phyloP scores from a whole-genome alignment of 2,113 vertebrate genomes.

The Perca schrenkii region DNA sequence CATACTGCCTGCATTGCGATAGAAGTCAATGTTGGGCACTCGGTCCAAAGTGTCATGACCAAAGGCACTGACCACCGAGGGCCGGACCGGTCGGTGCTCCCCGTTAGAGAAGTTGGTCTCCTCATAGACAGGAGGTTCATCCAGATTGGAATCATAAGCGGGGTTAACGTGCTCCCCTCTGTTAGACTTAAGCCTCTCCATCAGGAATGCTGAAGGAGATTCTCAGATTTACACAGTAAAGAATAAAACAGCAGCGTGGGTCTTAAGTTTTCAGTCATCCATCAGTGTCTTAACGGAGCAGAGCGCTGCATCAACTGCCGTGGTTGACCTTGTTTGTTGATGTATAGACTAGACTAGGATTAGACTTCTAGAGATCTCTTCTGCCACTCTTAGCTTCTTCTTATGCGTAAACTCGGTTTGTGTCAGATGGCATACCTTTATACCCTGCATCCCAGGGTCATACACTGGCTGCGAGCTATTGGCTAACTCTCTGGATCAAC shows the following conservation, averaged over 20 bases:
- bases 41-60: constrained; percentile 96
- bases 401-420: constrained; percentile 41
- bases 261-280: constrained; percentile 56
- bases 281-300: constrained; percentile 19
- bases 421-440: constrained; percentile 69
- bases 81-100: constrained; percentile 83
- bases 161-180: constrained; percentile 73
- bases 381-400: constrained; percentile 11
- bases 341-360: constrained; percentile 3
- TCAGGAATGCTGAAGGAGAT: constrained; percentile 46
- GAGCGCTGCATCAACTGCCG: constrained; percentile 3
- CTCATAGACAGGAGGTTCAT: constrained; percentile 89
- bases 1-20: constrained; percentile 93
- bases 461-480: constrained; percentile 69
- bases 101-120: constrained; percentile 84
- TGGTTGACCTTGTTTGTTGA: constrained; percentile 38
- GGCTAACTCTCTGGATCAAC: constrained; percentile 76
- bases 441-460: constrained; percentile 65
- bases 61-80: constrained; percentile 90
- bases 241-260: constrained; percentile 14
- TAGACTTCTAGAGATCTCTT: constrained; percentile 11
- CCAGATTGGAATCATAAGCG: constrained; percentile 74
- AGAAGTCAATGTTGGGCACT: constrained; percentile 94
- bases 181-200: constrained; percentile 73
- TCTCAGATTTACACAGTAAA: constrained; percentile 50